These are phyloP conservation scores for Serilophus lunatus DNA, from an alignment of 2,113 vertebrate species.

Conservation along the genomic window DNA sequence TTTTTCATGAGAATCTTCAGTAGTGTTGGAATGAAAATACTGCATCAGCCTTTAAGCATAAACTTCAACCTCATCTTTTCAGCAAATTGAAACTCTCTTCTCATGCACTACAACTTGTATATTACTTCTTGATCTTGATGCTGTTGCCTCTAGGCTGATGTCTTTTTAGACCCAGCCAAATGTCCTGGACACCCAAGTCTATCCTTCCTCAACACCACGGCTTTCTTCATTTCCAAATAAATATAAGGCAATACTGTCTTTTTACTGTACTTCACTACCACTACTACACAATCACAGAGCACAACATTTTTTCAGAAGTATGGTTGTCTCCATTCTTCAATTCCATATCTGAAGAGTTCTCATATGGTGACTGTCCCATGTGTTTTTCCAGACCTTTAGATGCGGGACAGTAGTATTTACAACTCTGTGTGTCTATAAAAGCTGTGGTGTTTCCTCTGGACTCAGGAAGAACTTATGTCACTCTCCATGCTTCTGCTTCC, in stretches of 20 bases:
- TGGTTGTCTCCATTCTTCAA: background rate
- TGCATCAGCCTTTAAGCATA: slow-evolving; percentile 17
- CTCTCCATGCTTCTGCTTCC: background rate
- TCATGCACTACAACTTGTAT: background rate
- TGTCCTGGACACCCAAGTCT: background rate
- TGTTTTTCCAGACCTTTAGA: background rate
- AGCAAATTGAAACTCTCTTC: slow-evolving; percentile 8
- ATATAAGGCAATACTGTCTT: background rate
- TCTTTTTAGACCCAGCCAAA: background rate
- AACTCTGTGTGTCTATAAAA: background rate
- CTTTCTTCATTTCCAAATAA: background rate
- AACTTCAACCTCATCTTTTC: background rate
- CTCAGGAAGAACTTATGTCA: background rate
- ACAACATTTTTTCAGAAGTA: background rate
- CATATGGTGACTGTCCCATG: background rate
- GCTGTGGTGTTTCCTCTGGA: background rate
- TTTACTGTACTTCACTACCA: background rate
- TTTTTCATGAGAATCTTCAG: slow-evolving; percentile 28
- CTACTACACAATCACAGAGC: background rate
- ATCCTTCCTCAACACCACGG: background rate
- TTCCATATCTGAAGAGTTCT: background rate
- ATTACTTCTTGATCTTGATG: background rate
- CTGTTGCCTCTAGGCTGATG: background rate
- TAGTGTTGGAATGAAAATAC: slow-evolving; percentile 22
- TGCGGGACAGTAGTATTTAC: background rate